Evolutionary conservation across 2,797 vertebrate species (phyloP).

Genomic region (Eupleurogrammus muticus): DNA sequence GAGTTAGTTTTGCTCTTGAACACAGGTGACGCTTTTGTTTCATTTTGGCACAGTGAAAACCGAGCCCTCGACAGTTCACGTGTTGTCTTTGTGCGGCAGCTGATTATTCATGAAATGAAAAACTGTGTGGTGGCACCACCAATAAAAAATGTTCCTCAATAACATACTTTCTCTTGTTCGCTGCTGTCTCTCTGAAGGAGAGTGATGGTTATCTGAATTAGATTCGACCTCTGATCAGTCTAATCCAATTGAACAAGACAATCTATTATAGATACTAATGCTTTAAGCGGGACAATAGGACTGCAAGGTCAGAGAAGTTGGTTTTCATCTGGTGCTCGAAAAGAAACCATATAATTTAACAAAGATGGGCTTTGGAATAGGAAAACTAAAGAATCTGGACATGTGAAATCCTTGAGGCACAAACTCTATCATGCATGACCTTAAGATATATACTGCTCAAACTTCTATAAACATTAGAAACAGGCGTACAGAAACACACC

Average conservation of each 20-base stretch:
- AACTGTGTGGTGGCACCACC: not conserved
- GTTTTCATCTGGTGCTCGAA: slow-evolving; percentile 14
- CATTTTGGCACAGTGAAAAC: slow-evolving; percentile 33
- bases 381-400: not conserved
- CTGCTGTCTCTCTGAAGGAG: slow-evolving; percentile 5
- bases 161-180: slow-evolving; percentile 24
- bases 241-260: no score
- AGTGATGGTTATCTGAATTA: slow-evolving; percentile 36
- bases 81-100: slow-evolving; percentile 14
- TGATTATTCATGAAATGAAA: slow-evolving; percentile 36
- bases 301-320: slow-evolving; percentile 18
- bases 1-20: slow-evolving; percentile 47
- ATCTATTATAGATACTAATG: slow-evolving; percentile 4
- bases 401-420: slow-evolving; percentile 22
- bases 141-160: slow-evolving; percentile 22
- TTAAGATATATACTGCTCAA: no score
- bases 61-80: slow-evolving; percentile 50
- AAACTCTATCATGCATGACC: slow-evolving; percentile 28
- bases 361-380: slow-evolving; percentile 17
- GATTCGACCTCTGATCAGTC: slow-evolving; percentile 22
- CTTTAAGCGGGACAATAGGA: slow-evolving; percentile 9
- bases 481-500: not conserved
- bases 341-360: slow-evolving; percentile 11
- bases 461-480: slow-evolving; percentile 10
- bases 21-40: slow-evolving; percentile 44